These are phyloP conservation scores for Drosophila mauritiana DNA, from an alignment of 1,140 invertebrate genomes.

Conservation along the genomic window DNA sequence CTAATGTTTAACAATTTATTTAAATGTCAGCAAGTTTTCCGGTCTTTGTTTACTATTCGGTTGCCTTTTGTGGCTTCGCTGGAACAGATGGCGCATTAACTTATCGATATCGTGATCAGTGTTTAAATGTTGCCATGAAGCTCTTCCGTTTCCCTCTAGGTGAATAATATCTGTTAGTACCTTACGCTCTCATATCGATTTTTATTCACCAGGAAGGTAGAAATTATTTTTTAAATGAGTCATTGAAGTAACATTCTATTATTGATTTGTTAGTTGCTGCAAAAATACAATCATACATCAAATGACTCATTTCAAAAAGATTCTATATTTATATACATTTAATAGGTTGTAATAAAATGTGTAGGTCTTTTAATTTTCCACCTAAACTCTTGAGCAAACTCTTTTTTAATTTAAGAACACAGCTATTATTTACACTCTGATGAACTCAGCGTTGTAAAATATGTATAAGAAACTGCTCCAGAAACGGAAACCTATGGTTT, in stretches of 20 bases:
- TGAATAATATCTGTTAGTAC: not conserved
- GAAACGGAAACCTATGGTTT: constrained; percentile 7
- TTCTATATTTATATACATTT: not conserved
- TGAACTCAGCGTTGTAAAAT: not conserved
- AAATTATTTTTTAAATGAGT: not conserved
- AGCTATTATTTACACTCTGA: too few species aligned
- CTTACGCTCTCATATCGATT: not conserved
- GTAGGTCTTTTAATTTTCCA: not conserved
- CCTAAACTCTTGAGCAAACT: not conserved
- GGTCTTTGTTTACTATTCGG: constrained; percentile 33
- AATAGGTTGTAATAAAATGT: not conserved
- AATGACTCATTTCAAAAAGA: not conserved
- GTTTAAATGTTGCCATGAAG: not conserved
- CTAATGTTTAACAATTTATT: constrained; percentile 79
- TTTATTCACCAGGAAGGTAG: too few species aligned
- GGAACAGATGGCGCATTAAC: constrained; percentile 37
- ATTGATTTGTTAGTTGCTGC: not conserved
- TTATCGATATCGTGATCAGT: constrained; percentile 43
- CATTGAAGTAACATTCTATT: not conserved
- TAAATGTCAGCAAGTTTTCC: constrained; percentile 76
- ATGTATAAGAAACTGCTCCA: constrained; percentile 11
- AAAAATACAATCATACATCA: not conserved
- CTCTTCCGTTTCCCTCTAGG: not conserved
- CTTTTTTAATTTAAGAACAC: not conserved
- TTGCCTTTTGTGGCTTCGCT: constrained; percentile 17